Percentiles rank a stretch among this genome's conserved stretches.
These are phyloP conservation scores for Callyntrura guangdongensis DNA, from an alignment of 2,888 invertebrate genomes.

Conservation along the genomic window DNA sequence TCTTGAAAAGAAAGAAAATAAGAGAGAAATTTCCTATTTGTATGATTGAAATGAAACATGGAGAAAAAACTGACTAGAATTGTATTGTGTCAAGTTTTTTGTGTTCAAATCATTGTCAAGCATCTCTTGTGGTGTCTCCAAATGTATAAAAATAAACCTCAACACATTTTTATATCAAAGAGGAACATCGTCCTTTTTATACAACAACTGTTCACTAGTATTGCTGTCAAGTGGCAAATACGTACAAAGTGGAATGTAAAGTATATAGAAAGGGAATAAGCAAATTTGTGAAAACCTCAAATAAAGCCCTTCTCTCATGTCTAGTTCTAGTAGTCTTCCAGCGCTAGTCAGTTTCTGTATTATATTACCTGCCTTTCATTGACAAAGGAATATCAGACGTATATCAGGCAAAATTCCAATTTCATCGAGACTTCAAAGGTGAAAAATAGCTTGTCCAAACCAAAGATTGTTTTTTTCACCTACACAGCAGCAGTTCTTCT, in stretches of 20 bases:
- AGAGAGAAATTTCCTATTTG: neutral
- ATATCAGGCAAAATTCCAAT: conserved; percentile 43
- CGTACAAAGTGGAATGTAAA: too few relatives aligned
- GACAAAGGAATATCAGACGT: conserved; percentile 31
- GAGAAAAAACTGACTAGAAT: conserved; percentile 55
- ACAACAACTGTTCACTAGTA: neutral
- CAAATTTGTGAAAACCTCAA: neutral
- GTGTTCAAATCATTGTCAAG: conserved; percentile 43
- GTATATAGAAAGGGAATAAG: conserved; percentile 1
- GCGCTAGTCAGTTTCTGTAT: neutral
- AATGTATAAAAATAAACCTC: neutral
- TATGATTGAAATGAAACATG: conserved; percentile 10
- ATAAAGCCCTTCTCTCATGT: neutral
- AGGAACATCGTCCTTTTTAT: neutral
- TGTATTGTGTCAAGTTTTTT: conserved; percentile 33
- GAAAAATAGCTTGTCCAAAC: conserved; percentile 25
- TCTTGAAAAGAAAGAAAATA: neutral
- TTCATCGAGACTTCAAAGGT: conserved; percentile 62
- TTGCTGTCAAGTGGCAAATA: neutral
- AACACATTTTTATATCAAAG: neutral
- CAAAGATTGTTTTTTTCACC: conserved; percentile 18
- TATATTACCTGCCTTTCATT: conserved; percentile 34
- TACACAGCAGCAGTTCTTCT: neutral
- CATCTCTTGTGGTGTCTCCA: conserved; percentile 30
- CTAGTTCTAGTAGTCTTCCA: conserved; percentile 1